Conservation (phyloP, 2,888 invertebrate species). For the Clivina fossor region DNA sequence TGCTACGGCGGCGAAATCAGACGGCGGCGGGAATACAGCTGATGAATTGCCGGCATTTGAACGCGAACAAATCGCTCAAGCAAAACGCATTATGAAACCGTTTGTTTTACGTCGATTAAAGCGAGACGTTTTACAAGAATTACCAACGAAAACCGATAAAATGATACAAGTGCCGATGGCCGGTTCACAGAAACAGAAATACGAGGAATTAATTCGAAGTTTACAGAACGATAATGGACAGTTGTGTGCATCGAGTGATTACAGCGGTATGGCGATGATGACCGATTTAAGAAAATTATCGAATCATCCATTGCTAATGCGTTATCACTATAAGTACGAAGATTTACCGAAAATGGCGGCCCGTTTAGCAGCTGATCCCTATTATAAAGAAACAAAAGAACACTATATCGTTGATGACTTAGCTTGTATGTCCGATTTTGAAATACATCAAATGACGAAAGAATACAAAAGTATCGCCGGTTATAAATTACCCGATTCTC, state of each 20-base stretch:
- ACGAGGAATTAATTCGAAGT: conserved; percentile 70
- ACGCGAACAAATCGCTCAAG: conserved; percentile 85
- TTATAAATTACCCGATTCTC: conserved; percentile 65
- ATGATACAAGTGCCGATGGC: conserved; percentile 70
- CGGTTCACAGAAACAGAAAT: conserved; percentile 71
- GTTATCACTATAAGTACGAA: conserved; percentile 71
- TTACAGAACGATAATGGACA: conserved; percentile 63
- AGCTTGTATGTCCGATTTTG: conserved; percentile 86
- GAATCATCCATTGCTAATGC: conserved; percentile 87
- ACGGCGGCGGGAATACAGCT: conserved; percentile 51
- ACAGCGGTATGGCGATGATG: conserved; percentile 77
- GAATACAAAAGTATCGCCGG: conserved; percentile 65
- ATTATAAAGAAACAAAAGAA: conserved; percentile 74
- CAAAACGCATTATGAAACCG: conserved; percentile 94
- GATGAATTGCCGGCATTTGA: conserved; percentile 79
- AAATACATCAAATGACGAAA: conserved; percentile 78
- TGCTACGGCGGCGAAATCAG: neutral
- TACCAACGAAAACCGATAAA: conserved; percentile 80
- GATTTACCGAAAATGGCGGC: conserved; percentile 68
- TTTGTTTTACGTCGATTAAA: conserved; percentile 90
- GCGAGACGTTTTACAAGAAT: conserved; percentile 78
- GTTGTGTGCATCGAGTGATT: conserved; percentile 49
- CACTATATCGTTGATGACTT: conserved; percentile 86
- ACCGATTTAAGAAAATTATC: conserved; percentile 93
- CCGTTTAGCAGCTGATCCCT: conserved; percentile 65